Evolutionary conservation across 2,113 vertebrate genomes (phyloP).

Genomic region (Psilopsiagon aurifrons): DNA sequence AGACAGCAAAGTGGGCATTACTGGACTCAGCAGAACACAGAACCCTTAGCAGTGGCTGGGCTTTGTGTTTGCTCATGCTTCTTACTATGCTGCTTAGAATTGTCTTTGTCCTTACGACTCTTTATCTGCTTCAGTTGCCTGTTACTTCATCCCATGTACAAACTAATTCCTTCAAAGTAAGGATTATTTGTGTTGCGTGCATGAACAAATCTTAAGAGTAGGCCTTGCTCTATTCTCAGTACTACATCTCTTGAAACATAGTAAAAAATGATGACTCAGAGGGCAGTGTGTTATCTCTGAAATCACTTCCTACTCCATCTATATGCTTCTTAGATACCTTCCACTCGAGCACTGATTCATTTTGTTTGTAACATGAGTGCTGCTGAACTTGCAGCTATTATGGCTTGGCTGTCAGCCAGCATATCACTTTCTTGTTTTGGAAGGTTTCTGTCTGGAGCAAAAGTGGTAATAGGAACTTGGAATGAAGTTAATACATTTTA

Average conservation of each 20-base stretch:
- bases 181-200: neutral
- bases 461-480: neutral
- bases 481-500: neutral
- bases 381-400: neutral
- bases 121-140: constrained; percentile 29
- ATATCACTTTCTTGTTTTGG: neutral
- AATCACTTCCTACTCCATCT: constrained; percentile 14
- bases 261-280: neutral
- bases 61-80: constrained; percentile 13
- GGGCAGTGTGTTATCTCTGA: constrained; percentile 6
- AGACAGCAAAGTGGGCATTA: neutral
- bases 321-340: neutral
- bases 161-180: neutral
- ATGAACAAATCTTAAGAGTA: neutral
- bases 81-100: constrained; percentile 11
- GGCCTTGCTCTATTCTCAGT: neutral
- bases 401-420: neutral
- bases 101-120: constrained; percentile 21
- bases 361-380: neutral
- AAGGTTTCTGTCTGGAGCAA: neutral
- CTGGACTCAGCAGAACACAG: neutral
- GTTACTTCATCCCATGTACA: constrained; percentile 5
- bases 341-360: neutral
- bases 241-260: neutral
- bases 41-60: neutral